Conservation (phyloP, 2,888 invertebrate genomes). For the Conchocele bisecta region DNA sequence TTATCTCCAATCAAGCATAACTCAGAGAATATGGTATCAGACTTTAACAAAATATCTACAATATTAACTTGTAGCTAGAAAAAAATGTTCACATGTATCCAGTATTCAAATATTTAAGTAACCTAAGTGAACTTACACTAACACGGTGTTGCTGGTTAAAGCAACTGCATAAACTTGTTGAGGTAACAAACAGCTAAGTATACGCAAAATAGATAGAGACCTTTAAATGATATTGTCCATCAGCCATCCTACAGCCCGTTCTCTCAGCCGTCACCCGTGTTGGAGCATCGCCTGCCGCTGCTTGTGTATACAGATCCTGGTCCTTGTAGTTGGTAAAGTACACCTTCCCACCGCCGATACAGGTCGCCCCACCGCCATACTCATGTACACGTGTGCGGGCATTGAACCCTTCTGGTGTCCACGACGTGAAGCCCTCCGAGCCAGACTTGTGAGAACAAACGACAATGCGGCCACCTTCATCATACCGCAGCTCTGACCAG, state of each 20-base stretch:
- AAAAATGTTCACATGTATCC: too few species aligned
- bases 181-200: too few species aligned
- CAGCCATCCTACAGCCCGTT: constrained; percentile 74
- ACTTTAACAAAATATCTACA: too few species aligned
- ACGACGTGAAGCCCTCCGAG: constrained; percentile 51
- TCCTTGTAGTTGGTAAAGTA: constrained; percentile 80
- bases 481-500: constrained; percentile 78
- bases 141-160: too few species aligned
- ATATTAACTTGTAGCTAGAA: too few species aligned
- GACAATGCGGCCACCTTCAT: constrained; percentile 78
- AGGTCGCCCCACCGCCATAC: constrained; percentile 83
- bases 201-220: constrained; percentile 55
- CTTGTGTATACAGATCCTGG: constrained; percentile 77
- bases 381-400: constrained; percentile 82
- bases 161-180: too few species aligned
- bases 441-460: constrained; percentile 71
- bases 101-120: too few species aligned
- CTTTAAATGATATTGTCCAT: constrained; percentile 68
- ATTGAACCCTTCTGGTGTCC: constrained; percentile 78
- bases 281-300: constrained; percentile 60
- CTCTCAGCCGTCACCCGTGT: constrained; percentile 69
- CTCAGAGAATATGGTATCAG: too few species aligned
- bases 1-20: too few species aligned
- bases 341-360: constrained; percentile 72
- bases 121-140: too few species aligned